Percentiles rank a stretch among this genome's conserved stretches.
Conservation (phyloP, 2,888 invertebrate species). For the Holacanthella duospinosa region DNA sequence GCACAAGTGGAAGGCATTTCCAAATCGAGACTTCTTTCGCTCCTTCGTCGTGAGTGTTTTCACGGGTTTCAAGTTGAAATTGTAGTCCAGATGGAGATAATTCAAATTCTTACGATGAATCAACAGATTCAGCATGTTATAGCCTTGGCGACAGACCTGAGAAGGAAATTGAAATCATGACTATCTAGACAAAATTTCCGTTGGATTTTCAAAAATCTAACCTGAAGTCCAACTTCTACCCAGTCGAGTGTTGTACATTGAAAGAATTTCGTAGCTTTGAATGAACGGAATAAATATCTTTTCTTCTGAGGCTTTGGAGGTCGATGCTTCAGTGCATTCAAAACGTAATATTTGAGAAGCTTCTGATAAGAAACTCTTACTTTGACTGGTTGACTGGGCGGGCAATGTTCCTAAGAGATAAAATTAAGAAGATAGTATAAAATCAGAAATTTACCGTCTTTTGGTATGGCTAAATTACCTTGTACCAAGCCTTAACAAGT, state of each 20-base stretch:
- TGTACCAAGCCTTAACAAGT: constrained; percentile 93
- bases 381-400: constrained; percentile 94
- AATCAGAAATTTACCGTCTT: constrained; percentile 12
- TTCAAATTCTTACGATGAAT: constrained; percentile 99
- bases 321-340: constrained; percentile 93
- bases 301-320: constrained; percentile 98
- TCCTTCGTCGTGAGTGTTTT: constrained; percentile 99
- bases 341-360: constrained; percentile 90
- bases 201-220: no score
- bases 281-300: constrained; percentile 87
- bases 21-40: constrained; percentile 93
- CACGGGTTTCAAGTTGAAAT: constrained; percentile 98
- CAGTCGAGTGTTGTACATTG: constrained; percentile 98
- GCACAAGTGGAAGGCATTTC: constrained; percentile 97
- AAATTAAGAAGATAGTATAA: not conserved
- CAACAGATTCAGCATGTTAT: constrained; percentile 97
- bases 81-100: constrained; percentile 98
- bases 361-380: constrained; percentile 99
- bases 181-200: no score
- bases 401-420: constrained; percentile 60
- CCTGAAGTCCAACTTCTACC: constrained; percentile 98
- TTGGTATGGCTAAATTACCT: no score
- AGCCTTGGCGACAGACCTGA: constrained; percentile 84
- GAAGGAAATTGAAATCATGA: not conserved
- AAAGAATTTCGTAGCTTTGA: constrained; percentile 99